Conservation (phyloP, 2,797 vertebrate species). For the Nannoperca australis region DNA sequence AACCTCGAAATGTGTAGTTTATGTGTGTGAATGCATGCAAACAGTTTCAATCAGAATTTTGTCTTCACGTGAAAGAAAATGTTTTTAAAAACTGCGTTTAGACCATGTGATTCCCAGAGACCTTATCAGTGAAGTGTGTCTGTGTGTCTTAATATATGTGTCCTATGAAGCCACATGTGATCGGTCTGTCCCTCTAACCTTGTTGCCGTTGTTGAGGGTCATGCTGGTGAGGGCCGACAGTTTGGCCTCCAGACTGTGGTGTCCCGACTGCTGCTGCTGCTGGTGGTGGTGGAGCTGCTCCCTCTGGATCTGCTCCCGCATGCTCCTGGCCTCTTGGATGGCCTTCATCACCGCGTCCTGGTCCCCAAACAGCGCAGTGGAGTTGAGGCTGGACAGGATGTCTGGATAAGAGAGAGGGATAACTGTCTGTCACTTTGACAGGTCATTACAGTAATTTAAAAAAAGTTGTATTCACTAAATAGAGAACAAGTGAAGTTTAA, state of each 20-base stretch:
- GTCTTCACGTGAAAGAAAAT: constrained; percentile 21
- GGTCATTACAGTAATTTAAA: too few species aligned
- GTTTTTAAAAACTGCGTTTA: constrained; percentile 25
- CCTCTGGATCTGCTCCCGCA: constrained; percentile 97
- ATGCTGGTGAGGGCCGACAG: constrained; percentile 91
- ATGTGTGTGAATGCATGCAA: background rate
- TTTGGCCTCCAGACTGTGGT: constrained; percentile 91
- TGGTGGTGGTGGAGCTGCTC: constrained; percentile 92
- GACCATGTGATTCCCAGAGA: constrained; percentile 30
- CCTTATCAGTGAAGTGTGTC: constrained; percentile 14
- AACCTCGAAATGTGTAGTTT: background rate
- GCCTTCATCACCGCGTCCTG: constrained; percentile 99
- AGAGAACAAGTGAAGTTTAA: background rate
- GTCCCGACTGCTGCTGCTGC: constrained; percentile 85
- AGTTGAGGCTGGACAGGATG: constrained; percentile 98
- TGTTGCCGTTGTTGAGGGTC: constrained; percentile 96
- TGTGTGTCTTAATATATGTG: background rate
- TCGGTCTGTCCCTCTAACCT: constrained; percentile 83
- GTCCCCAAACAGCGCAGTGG: constrained; percentile 96
- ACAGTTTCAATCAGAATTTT: constrained; percentile 8
- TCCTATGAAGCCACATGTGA: constrained; percentile 15
- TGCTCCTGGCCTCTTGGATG: constrained; percentile 97
- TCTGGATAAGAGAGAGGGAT: constrained; percentile 79
- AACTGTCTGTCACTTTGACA: constrained; percentile 13
- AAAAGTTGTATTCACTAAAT: background rate